Evolutionary conservation across 1,140 invertebrate species (phyloP).

Genomic region (Panonychus citri): DNA sequence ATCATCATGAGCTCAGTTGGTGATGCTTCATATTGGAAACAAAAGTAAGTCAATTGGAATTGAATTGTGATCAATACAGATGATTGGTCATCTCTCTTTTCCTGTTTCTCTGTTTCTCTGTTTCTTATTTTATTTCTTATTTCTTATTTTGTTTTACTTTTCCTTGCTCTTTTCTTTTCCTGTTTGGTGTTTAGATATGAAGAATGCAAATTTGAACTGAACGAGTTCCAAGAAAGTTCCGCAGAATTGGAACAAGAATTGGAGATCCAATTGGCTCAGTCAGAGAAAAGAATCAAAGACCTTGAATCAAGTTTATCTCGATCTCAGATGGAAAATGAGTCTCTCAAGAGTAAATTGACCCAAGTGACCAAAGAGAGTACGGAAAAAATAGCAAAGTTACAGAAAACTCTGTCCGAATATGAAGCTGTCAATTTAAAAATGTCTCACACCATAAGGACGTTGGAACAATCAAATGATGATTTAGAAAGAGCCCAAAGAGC

Average conservation of each 20-base stretch:
- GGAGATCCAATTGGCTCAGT: constrained; percentile 67
- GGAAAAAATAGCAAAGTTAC: constrained; percentile 46
- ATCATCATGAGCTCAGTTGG: too few relatives aligned
- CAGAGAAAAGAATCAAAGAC: constrained; percentile 64
- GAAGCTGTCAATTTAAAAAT: constrained; percentile 42
- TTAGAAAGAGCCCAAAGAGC: constrained; percentile 78
- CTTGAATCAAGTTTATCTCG: constrained; percentile 46
- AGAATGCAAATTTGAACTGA: constrained; percentile 32
- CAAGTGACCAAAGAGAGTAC: constrained; percentile 44
- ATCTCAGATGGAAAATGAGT: constrained; percentile 59
- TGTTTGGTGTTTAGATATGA: constrained; percentile 19
- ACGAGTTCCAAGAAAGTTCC: constrained; percentile 75
- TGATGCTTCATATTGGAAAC: too few relatives aligned
- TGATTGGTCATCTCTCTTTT: too few relatives aligned
- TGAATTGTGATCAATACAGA: too few relatives aligned
- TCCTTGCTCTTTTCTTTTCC: neutral
- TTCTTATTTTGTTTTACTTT: neutral
- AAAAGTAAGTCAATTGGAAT: too few relatives aligned
- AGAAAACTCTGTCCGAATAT: constrained; percentile 38
- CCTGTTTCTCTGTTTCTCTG: neutral
- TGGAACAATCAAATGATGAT: constrained; percentile 96
- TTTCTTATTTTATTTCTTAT: neutral
- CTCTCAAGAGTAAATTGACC: constrained; percentile 52
- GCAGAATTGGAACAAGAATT: constrained; percentile 74
- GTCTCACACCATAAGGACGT: constrained; percentile 60